Evolutionary conservation across 2,888 invertebrate genomes (phyloP).

Genomic region (Macaria notata): DNA sequence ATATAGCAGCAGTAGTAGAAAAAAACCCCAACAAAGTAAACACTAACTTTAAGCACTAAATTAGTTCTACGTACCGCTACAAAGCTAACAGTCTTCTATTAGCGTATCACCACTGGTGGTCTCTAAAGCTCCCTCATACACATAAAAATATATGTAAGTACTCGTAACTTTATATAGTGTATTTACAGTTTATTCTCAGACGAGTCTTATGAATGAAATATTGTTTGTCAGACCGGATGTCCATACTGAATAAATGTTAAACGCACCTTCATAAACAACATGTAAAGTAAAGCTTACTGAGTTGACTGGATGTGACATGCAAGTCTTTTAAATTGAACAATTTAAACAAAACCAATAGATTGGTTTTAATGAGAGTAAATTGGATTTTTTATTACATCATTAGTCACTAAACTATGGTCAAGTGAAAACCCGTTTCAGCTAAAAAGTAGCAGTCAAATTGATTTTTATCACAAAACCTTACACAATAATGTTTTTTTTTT

Average conservation of each 20-base stretch:
- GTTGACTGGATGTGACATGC: too few relatives aligned
- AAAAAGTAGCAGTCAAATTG: too few relatives aligned
- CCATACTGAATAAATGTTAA: slow-evolving; percentile 43
- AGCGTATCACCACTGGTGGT: slow-evolving; percentile 14
- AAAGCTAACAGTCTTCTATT: background rate
- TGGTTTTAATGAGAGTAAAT: too few relatives aligned
- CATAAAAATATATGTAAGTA: background rate
- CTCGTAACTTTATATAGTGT: background rate
- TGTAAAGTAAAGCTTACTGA: slow-evolving; percentile 21
- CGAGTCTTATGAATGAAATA: slow-evolving; percentile 35
- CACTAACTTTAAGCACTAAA: background rate
- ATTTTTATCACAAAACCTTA: too few relatives aligned
- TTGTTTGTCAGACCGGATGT: slow-evolving; percentile 39
- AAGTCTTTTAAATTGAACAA: too few relatives aligned
- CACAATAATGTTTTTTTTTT: too few relatives aligned
- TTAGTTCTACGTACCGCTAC: slow-evolving; percentile 7
- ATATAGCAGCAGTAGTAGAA: too few relatives aligned
- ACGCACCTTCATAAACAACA: slow-evolving; percentile 33
- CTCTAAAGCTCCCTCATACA: slow-evolving; percentile 12
- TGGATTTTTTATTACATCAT: too few relatives aligned
- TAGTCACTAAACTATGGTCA: too few relatives aligned
- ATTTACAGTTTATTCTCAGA: slow-evolving; percentile 24
- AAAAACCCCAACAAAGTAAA: too few relatives aligned
- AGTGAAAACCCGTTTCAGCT: too few relatives aligned
- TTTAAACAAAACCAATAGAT: too few relatives aligned